Base-by-base conservation (phyloP, 2,888 invertebrate species). In the Anthophora plumipes region DNA sequence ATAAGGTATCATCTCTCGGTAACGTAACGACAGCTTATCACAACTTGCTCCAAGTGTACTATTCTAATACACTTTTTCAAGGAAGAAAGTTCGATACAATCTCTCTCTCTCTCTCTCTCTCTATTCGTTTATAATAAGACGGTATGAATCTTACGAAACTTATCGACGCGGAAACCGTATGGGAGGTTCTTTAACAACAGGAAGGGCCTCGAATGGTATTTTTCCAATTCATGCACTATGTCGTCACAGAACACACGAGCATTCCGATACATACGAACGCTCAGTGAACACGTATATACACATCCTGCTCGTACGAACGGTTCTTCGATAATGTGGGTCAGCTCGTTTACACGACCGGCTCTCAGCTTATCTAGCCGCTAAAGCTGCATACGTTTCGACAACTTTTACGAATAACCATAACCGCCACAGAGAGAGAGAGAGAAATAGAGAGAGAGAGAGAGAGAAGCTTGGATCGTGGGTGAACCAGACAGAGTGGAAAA, bases 271-370 rank as follows among this genome's bases (percentile, higher is more conserved):
- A 71, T 75, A 71, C 57, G 46, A 57, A 50, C 69, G 74, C 46
- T 61, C 37, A 25, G 46, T 25, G 59, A 59, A 55, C 63, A 64
- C 59, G 74, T 80, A n/a, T n/a, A n/a, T n/a, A 73, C 63, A 59
- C 71, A 76, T 82, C 81, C 82, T 76, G 82, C 60, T 69, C 52
- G 70, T 77, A 80, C 67, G 75, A 79, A 80, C 85, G 80, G 79
- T 86, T 88, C 85, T 84, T 84, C 77, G 82, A 85, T 75, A 85
- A 90, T 90, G 89, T 90, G 87, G 90, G 90, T 90, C 90, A 89
- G 84, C 85, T 85, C 88, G 85, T 86, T 90, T 89, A 85, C 87
- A 80, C 83, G 79, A 76, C 77, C 77, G 63, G 79, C 80, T 77
- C 77, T 48, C 67, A 71, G 80, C 80, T 85, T 84, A 73, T 77